Evolutionary conservation across 1,140 invertebrate genomes (phyloP), one percentile per base, ranked within the genome.

Genomic region (Zaprionus nigranus): DNA sequence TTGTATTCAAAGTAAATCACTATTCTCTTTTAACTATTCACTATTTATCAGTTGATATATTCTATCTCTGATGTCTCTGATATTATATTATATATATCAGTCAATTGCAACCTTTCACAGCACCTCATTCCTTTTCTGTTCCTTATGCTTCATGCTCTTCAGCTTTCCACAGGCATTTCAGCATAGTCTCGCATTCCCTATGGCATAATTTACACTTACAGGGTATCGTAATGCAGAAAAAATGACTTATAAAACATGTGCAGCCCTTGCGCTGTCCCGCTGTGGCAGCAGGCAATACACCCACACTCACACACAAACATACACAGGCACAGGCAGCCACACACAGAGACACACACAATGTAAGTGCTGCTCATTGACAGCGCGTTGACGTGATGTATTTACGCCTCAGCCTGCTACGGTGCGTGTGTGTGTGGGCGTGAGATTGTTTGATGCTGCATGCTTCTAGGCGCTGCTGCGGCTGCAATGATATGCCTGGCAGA

Each of bases 291-390:
- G 36, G 36, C 34, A 38, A 20, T 57, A 36, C 43, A 38, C 28
- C 46, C 17, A 67, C 71, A 26, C 24, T 6, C 53, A 60, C 59
- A 60, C 56, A 26, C 30, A 26, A 1, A 4, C 62, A 40, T 57
- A 54, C 24, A 66, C 38, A 66, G 13, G 13, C 22, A 15, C 12
- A 43, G 12, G 58, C 65, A 69, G 12, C 22, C 43, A 40, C 68
- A 43, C 71, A 60, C 24, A n/a, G n/a, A 46, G n/a, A 11, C 9
- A 43, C 51, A 43, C 51, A 63, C 84, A 82, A 76, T 69, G 64
- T 81, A 88, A 88, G 84, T 88, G 81, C 63, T 67, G 71, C 84
- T 88, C 84, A 87, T 87, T 88, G 84, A 88, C 84, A 87, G 81
- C 80, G 46, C 81, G 74, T 78, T 88, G 84, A 88, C 84, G 81